A percentile compares a stretch with the other conserved stretches of the same genome.
Conservation (phyloP, 2,797 vertebrate species). For the Microctenopoma lineatum region DNA sequence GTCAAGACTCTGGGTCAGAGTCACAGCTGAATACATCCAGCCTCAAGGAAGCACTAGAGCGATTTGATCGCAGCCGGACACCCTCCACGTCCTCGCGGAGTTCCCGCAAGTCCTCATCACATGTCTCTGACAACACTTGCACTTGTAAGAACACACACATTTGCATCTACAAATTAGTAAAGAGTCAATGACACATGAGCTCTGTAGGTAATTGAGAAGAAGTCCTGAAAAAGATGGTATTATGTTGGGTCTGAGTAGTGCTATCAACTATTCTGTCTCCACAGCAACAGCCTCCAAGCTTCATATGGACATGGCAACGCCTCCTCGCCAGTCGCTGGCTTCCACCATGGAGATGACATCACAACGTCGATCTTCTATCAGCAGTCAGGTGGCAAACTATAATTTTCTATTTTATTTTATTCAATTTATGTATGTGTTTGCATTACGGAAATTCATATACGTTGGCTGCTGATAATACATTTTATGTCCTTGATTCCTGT, state of each 20-base stretch:
- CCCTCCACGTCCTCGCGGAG: conserved; percentile 93
- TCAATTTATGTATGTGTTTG: not conserved
- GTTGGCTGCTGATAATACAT: not conserved
- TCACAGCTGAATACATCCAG: conserved; percentile 94
- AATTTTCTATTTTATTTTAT: not conserved
- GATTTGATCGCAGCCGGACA: conserved; percentile 92
- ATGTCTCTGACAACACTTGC: conserved; percentile 92
- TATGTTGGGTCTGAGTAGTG: not conserved
- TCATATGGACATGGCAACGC: conserved; percentile 91
- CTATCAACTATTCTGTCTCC: conserved; percentile 48
- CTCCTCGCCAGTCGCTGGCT: conserved; percentile 87
- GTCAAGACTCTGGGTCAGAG: conserved; percentile 92
- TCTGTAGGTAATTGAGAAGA: not conserved
- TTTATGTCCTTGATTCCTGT: conserved; percentile 17
- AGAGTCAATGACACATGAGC: not conserved
- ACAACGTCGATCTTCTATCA: conserved; percentile 90
- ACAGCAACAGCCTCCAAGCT: conserved; percentile 94
- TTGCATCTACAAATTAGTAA: not conserved
- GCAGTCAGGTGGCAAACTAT: conserved; percentile 83
- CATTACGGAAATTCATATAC: not conserved
- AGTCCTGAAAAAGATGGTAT: conserved; percentile 6
- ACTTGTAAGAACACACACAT: conserved; percentile 86
- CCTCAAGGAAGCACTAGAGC: conserved; percentile 94
- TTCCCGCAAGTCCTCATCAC: conserved; percentile 93
- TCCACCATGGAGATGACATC: conserved; percentile 87